These are phyloP conservation scores for Darevskia mixta DNA, from an alignment of 2,797 vertebrate genomes.

Conservation along the genomic window DNA sequence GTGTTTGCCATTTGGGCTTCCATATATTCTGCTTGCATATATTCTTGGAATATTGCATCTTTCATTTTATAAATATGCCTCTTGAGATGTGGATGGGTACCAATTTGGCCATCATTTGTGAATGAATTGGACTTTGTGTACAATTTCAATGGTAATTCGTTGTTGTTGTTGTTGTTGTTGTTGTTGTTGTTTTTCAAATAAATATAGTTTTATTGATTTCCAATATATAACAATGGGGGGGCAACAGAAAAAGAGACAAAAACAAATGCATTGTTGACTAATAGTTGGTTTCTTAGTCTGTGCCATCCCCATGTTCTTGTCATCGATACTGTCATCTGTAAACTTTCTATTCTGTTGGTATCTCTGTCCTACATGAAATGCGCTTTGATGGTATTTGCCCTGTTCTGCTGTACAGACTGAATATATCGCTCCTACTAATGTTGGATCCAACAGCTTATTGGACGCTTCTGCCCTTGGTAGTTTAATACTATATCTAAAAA, in stretches of 20 bases:
- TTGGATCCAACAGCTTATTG: background rate
- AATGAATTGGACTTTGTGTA: too few species aligned
- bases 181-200: too few species aligned
- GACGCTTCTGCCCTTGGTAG: background rate
- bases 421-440: background rate
- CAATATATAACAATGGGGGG: too few species aligned
- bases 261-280: background rate
- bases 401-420: background rate
- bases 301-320: background rate
- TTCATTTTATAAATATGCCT: background rate
- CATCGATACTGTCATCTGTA: background rate
- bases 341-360: background rate
- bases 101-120: background rate
- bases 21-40: background rate
- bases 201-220: too few species aligned
- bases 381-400: background rate
- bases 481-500: conserved; percentile 14
- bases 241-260: background rate
- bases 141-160: background rate
- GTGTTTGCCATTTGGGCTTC: too few species aligned
- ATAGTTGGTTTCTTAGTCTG: background rate
- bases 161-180: too few species aligned
- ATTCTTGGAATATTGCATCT: background rate
- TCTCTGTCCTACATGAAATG: background rate
- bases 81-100: background rate